Evolutionary conservation across 2,113 vertebrate species (phyloP).

Genomic region (Lonchura striata): DNA sequence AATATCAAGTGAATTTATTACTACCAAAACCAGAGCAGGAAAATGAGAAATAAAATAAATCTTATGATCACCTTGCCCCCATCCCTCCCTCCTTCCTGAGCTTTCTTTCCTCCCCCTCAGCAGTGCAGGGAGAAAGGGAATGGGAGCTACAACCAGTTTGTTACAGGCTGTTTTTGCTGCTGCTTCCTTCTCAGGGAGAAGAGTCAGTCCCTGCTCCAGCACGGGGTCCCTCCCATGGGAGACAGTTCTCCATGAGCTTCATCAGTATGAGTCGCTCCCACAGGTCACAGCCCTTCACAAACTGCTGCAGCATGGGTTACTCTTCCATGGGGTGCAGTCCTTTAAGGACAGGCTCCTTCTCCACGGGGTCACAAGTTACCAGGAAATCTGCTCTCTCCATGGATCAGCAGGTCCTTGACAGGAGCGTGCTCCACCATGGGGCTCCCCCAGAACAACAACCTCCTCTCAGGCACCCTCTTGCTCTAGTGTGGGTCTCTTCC

Average conservation of each 20-base stretch:
- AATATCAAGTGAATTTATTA: background rate
- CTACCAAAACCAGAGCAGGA: background rate
- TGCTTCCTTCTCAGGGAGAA: background rate
- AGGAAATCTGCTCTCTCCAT: background rate
- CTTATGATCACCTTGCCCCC: background rate
- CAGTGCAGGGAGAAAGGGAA: background rate
- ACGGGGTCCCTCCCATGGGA: background rate
- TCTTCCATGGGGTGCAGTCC: background rate
- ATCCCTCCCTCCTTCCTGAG: background rate
- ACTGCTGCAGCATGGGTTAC: background rate
- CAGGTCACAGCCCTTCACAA: background rate
- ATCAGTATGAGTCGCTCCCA: background rate
- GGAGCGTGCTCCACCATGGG: background rate
- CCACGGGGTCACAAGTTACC: background rate
- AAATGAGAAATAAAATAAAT: background rate
- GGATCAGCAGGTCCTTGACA: background rate
- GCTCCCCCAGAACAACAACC: background rate
- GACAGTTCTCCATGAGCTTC: background rate
- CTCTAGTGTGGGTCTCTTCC: accelerated
- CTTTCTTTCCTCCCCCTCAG: background rate
- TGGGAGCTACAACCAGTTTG: accelerated
- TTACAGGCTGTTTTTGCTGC: background rate
- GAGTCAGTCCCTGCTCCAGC: accelerated
- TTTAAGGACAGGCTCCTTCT: background rate
- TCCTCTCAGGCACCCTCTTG: background rate